Conservation (phyloP, 2,888 invertebrate species). For the Dryadula phaetusa region DNA sequence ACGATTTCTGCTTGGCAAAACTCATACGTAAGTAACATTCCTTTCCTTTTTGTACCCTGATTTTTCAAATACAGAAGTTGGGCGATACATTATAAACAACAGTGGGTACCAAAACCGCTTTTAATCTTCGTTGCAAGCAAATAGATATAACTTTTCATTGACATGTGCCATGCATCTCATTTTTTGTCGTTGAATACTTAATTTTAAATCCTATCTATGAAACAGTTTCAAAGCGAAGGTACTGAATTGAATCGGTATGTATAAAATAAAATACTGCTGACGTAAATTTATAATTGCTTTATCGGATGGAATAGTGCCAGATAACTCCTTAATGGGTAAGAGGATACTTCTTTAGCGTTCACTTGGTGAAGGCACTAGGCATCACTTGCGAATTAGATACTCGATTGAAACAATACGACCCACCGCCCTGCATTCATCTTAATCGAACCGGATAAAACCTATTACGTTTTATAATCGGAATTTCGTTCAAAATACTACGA, state of each 20-base stretch:
- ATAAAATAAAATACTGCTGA: constrained; percentile 23
- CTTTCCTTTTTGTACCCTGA: constrained; percentile 36
- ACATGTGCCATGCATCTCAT: constrained; percentile 24
- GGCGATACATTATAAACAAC: constrained; percentile 11
- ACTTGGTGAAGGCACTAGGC: constrained; percentile 69
- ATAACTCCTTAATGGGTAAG: constrained; percentile 37
- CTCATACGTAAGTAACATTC: constrained; percentile 35
- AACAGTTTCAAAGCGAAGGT: constrained; percentile 16
- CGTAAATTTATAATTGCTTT: constrained; percentile 34
- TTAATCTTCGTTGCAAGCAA: constrained; percentile 25
- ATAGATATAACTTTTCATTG: constrained; percentile 21
- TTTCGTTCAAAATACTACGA: constrained; percentile 50
- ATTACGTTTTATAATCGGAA: constrained; percentile 43
- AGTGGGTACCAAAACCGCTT: constrained; percentile 7
- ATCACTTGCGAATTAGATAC: constrained; percentile 61
- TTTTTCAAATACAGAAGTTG: constrained; percentile 19
- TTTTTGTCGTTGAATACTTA: constrained; percentile 24
- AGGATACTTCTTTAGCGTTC: constrained; percentile 51
- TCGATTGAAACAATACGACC: constrained; percentile 64
- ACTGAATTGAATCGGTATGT: constrained; percentile 12
- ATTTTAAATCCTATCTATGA: constrained; percentile 30
- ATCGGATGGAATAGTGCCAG: constrained; percentile 45
- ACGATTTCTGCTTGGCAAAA: constrained; percentile 37
- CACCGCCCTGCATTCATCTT: constrained; percentile 51
- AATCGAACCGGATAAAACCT: constrained; percentile 48